Base-by-base conservation (phyloP, 1,140 invertebrate species). In the Spodoptera frugiperda region DNA sequence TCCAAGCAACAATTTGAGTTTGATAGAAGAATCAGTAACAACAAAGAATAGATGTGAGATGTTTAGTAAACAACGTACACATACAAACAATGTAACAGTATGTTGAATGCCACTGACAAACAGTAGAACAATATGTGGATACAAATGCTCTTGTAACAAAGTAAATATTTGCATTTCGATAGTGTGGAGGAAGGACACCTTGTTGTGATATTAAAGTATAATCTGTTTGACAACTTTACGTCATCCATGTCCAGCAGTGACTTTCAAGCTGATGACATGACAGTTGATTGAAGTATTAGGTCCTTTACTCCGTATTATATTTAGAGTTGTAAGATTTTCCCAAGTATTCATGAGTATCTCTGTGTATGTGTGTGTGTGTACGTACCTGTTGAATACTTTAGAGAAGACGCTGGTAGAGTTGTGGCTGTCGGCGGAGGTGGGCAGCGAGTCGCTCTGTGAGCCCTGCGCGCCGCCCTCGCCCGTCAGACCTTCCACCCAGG, bases 401-500 rank as follows among this genome's bases (percentile, higher is more conserved):
- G 97, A 97, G 94, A 98, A 98, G 73, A 98, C 96, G 81, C 96
- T 97, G 46, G 96, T 96, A 61, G 95, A 95, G 80, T 96, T 96
- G 84, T 97, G 96, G 70, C 95, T 95, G 80, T 96, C 96, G 3
- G 95, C 94, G 11, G 96, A 96, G 57, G 96, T 95, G 9, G 95
- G 96, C 83, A 96, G 94, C 0, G 93, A 93, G 82, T 94, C 93
- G 30, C 78, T 79, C 67, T 93, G 93, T 0, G 94, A 94, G 79
- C 94, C 94, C 72, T 85, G 85, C 61, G 88, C 89, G 78, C 85
- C 90, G 78, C 78, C 91, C 53, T 97, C 96, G 33, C 96, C 96
- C 1, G 97, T 96, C 17, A 98, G 93, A 17, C 97, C 97, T 93
- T 98, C 98, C 95, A 98, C 97, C 97, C 97, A 98, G 2, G 97